A percentile compares a stretch with the other conserved stretches of the same genome.
Conservation (phyloP, 2,797 vertebrate species). For the Podargus strigoides region DNA sequence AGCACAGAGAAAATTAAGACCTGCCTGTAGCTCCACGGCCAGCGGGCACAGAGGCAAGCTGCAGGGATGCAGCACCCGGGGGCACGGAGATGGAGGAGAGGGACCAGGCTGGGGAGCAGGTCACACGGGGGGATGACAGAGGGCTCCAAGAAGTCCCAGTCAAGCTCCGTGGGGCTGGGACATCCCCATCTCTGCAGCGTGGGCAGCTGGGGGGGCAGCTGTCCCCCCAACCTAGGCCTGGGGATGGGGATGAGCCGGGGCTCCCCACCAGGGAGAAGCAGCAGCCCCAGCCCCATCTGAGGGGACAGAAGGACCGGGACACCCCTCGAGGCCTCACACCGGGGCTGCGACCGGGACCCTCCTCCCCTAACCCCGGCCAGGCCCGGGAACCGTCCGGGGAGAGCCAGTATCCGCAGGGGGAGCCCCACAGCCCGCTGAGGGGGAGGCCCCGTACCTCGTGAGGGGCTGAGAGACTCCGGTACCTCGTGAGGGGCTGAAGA, state of each 20-base stretch:
- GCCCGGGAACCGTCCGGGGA: not conserved
- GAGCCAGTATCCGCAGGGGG: not conserved
- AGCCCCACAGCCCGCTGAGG: not conserved
- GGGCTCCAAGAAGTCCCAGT: not conserved
- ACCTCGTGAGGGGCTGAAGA: too few species aligned
- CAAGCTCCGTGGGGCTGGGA: not conserved
- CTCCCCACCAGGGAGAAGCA: too few species aligned
- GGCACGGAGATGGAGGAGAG: not conserved
- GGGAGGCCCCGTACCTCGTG: not conserved
- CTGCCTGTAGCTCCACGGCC: not conserved
- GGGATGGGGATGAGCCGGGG: not conserved
- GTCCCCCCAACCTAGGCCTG: too few species aligned
- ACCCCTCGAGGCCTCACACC: not conserved
- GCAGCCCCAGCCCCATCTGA: not conserved
- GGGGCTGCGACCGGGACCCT: not conserved
- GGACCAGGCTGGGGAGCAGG: not conserved
- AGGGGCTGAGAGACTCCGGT: too few species aligned
- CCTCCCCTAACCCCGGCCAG: not conserved
- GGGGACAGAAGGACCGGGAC: not conserved
- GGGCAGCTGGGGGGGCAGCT: not conserved
- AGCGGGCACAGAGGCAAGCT: not conserved
- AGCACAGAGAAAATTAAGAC: not conserved
- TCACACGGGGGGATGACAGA: accelerated
- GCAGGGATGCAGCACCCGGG: not conserved
- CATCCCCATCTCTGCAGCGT: not conserved